Evolutionary conservation across 2,797 vertebrate genomes (phyloP).

Genomic region (Oreortyx pictus): DNA sequence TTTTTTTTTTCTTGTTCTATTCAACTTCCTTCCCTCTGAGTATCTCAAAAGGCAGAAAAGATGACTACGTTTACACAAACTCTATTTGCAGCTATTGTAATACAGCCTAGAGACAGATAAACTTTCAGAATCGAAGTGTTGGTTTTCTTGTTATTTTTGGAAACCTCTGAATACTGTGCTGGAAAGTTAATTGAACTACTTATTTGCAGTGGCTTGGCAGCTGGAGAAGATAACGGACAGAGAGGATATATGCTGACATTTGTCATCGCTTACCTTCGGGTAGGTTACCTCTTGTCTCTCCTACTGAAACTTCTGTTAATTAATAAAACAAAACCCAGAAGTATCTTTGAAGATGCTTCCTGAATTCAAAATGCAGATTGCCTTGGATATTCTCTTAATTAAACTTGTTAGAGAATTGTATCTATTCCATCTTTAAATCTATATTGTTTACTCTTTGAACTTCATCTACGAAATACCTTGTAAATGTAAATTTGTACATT

Average conservation of each 20-base stretch:
- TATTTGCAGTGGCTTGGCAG: slow-evolving; percentile 94
- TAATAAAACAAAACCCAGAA: not conserved
- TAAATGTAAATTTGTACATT: not conserved
- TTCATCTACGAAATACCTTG: not conserved
- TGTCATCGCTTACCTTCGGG: slow-evolving; percentile 98
- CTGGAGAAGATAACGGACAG: slow-evolving; percentile 99
- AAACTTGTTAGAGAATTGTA: not conserved
- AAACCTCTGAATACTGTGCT: not conserved
- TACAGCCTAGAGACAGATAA: not conserved
- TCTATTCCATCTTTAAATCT: not conserved
- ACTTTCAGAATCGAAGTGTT: not conserved
- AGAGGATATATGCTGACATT: slow-evolving; percentile 99
- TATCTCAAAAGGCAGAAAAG: not conserved
- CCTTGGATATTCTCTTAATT: not conserved
- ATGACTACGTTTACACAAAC: not conserved
- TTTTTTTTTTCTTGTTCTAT: not conserved
- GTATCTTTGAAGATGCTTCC: not conserved
- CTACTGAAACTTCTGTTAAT: slow-evolving; percentile 34
- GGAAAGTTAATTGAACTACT: slow-evolving; percentile 51
- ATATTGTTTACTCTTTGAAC: not conserved
- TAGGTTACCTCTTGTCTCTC: slow-evolving; percentile 80
- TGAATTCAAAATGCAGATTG: not conserved
- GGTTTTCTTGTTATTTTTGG: not conserved
- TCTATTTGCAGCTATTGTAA: not conserved
- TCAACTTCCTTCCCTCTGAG: not conserved